Conservation (phyloP, 2,113 vertebrate species). For the Megaceryle maxima region DNA sequence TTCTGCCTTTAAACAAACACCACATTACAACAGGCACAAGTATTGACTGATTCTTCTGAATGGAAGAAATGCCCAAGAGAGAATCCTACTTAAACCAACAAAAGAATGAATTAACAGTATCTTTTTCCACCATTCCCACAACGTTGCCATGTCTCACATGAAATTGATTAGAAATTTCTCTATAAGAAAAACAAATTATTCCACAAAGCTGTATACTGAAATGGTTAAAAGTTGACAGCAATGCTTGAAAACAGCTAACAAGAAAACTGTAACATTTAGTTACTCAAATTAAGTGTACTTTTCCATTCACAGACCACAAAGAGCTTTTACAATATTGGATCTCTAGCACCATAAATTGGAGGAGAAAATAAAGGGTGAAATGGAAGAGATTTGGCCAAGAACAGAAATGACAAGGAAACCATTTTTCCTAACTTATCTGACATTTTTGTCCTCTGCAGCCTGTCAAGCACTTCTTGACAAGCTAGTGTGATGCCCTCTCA, state of each 20-base stretch:
- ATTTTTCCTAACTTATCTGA: background rate
- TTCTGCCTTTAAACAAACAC: slow-evolving; percentile 55
- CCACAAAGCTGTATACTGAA: background rate
- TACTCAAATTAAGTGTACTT: background rate
- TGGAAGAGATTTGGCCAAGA: background rate
- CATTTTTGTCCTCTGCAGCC: background rate
- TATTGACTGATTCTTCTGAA: background rate
- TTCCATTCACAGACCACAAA: slow-evolving; percentile 30
- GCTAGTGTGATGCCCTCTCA: background rate
- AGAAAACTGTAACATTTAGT: background rate
- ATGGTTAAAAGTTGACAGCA: background rate
- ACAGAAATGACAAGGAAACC: background rate
- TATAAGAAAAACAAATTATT: background rate
- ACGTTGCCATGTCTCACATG: background rate
- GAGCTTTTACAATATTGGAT: slow-evolving; percentile 10
- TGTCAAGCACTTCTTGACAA: background rate
- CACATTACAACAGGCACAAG: background rate
- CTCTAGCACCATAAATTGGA: background rate
- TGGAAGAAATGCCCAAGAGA: background rate
- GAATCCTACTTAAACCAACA: background rate
- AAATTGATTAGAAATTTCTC: background rate
- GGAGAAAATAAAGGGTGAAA: background rate
- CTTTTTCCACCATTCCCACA: background rate
- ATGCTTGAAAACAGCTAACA: background rate
- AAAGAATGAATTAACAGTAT: background rate